These are phyloP conservation scores for Manis javanica DNA, from an alignment of 2,797 vertebrate genomes.

Conservation along the genomic window DNA sequence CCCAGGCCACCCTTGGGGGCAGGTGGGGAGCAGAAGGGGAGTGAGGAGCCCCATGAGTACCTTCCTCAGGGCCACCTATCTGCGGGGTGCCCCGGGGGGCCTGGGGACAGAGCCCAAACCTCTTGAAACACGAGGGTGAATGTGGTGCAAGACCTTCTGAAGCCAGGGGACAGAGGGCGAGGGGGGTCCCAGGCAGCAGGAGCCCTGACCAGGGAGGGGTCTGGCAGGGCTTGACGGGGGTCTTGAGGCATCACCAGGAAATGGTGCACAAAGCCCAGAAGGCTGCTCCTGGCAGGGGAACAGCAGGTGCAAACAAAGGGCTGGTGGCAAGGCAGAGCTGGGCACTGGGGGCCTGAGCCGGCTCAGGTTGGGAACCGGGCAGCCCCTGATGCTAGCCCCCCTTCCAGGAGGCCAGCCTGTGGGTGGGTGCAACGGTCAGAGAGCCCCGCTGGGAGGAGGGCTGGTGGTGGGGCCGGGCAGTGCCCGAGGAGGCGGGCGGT, in stretches of 20 bases:
- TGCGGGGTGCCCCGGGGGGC: not conserved
- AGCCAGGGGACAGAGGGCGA: not conserved
- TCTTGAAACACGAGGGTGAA: not conserved
- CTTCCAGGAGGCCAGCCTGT: not conserved
- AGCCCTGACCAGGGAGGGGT: not conserved
- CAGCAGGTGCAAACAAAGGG: not conserved
- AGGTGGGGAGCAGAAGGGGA: too few species aligned
- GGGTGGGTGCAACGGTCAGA: not conserved
- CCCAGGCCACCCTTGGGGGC: too few species aligned
- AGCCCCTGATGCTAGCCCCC: fast-evolving
- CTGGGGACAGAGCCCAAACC: not conserved
- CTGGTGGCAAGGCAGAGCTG: not conserved
- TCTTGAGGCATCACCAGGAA: not conserved
- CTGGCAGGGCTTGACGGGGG: not conserved
- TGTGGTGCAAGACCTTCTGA: not conserved
- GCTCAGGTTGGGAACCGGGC: not conserved
- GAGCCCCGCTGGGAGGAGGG: not conserved
- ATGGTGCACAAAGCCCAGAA: fast-evolving
- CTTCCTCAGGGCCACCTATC: not conserved
- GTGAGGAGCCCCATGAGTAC: not conserved
- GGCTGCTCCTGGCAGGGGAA: not conserved
- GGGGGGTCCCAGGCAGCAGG: fast-evolving
- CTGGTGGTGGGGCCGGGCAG: not conserved
- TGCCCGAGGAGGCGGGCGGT: not conserved
- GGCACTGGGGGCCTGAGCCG: not conserved